Percentiles rank a stretch among this genome's conserved stretches.
phyloP scores from a whole-genome alignment of 2,888 invertebrate species.

The Cryptus viduatorius region DNA sequence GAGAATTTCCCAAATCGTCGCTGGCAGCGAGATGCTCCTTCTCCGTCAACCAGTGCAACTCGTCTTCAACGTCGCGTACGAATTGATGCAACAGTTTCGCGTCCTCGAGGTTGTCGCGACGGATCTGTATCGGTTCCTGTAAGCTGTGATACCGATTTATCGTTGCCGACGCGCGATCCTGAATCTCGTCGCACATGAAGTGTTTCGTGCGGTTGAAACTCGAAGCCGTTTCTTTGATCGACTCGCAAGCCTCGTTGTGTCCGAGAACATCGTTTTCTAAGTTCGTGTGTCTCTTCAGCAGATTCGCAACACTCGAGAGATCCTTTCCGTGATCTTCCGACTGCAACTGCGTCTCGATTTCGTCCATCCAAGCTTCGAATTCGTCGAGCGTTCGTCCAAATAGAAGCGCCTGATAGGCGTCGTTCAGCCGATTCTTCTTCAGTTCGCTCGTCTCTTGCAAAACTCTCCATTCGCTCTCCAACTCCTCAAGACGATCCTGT shows the following conservation, averaged over 20 bases:
- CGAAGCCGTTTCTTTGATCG: constrained; percentile 92
- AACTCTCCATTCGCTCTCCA: constrained; percentile 95
- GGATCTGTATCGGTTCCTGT: constrained; percentile 95
- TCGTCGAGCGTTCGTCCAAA: constrained; percentile 96
- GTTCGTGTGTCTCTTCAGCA: constrained; percentile 92
- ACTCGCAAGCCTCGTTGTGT: constrained; percentile 93
- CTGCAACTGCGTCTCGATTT: constrained; percentile 91
- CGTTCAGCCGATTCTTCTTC: constrained; percentile 94
- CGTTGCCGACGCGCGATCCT: constrained; percentile 89
- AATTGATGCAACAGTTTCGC: constrained; percentile 95
- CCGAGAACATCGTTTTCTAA: constrained; percentile 95
- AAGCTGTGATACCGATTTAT: constrained; percentile 92
- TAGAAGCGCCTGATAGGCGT: constrained; percentile 95
- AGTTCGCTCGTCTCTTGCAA: constrained; percentile 93
- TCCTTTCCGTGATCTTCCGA: constrained; percentile 95
- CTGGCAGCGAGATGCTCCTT: constrained; percentile 90
- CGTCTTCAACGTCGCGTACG: constrained; percentile 96
- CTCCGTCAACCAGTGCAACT: constrained; percentile 95
- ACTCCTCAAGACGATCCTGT: constrained; percentile 91
- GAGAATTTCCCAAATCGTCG: constrained; percentile 88
- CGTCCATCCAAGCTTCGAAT: constrained; percentile 97
- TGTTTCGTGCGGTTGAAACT: constrained; percentile 93
- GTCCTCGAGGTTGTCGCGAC: constrained; percentile 96
- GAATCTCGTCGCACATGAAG: constrained; percentile 95
- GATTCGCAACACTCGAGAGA: constrained; percentile 93